These are phyloP conservation scores for Scophthalmus maximus DNA, from an alignment of 2,113 vertebrate species.

Conservation along the genomic window DNA sequence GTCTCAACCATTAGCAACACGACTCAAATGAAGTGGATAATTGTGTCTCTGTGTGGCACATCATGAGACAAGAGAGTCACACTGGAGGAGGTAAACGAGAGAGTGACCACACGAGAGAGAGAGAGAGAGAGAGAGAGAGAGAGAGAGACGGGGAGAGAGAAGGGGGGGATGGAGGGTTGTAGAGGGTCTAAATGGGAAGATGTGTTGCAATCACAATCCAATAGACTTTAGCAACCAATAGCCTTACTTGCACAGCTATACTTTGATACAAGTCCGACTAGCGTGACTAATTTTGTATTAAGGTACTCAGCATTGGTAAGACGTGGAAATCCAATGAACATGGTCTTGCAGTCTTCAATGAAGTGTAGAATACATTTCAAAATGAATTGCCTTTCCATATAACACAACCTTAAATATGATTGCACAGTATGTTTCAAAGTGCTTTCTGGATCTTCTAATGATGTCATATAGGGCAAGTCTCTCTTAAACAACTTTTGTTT, in stretches of 20 bases:
- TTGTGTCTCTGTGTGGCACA: constrained; percentile 83
- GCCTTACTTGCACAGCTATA: background rate
- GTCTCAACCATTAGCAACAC: constrained; percentile 83
- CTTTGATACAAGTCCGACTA: background rate
- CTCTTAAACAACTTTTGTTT: too few relatives aligned
- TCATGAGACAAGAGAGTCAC: constrained; percentile 77
- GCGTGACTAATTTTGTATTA: background rate
- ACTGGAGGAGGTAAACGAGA: constrained; percentile 53
- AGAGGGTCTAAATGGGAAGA: constrained; percentile 11
- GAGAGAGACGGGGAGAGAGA: constrained; percentile 37
- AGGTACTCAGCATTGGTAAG: background rate
- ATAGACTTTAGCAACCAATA: background rate
- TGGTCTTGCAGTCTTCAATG: too few relatives aligned
- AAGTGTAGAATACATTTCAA: background rate
- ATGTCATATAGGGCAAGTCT: too few relatives aligned
- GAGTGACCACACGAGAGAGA: constrained; percentile 34
- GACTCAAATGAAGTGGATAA: constrained; percentile 88
- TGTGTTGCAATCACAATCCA: background rate
- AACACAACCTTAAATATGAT: too few relatives aligned
- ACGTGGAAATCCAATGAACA: too few relatives aligned
- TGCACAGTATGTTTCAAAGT: background rate
- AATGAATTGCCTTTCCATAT: too few relatives aligned
- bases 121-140: constrained; percentile 29
- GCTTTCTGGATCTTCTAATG: too few relatives aligned
- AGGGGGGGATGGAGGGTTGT: constrained; percentile 33